Conservation (phyloP, 2,797 vertebrate genomes). For the Gymnoscopelus microlampas region DNA sequence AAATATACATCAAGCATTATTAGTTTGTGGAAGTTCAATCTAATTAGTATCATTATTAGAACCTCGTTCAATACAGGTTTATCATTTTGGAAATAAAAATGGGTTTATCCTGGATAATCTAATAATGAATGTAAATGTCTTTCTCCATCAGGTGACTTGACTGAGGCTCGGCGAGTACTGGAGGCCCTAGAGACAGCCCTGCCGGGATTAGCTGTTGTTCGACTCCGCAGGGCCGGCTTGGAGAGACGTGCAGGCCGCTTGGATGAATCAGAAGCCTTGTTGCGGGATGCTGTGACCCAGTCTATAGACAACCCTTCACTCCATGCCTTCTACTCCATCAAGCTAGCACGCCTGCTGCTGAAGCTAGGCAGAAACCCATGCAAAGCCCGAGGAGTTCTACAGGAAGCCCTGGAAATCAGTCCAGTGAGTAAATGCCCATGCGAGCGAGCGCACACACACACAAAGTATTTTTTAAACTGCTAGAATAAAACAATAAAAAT, state of each 20-base stretch:
- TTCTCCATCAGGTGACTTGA: slow-evolving; percentile 74
- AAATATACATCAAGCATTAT: too few species aligned
- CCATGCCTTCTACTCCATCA: slow-evolving; percentile 88
- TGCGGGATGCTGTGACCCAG: slow-evolving; percentile 80
- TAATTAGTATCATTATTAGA: too few species aligned
- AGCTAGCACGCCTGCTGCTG: slow-evolving; percentile 83
- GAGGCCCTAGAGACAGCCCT: slow-evolving; percentile 76
- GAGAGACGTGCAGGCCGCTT: slow-evolving; percentile 83
- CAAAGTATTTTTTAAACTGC: too few species aligned
- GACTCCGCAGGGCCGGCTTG: slow-evolving; percentile 82
- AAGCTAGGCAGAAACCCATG: slow-evolving; percentile 79
- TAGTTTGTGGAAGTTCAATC: too few species aligned
- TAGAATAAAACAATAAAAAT: too few species aligned
- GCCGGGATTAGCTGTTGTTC: slow-evolving; percentile 83
- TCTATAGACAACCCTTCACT: slow-evolving; percentile 81
- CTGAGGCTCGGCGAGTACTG: slow-evolving; percentile 81
- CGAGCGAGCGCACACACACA: too few species aligned
- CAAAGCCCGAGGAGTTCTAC: slow-evolving; percentile 80
- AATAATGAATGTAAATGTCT: too few species aligned
- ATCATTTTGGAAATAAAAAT: too few species aligned
- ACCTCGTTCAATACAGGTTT: too few species aligned
- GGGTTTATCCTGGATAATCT: too few species aligned
- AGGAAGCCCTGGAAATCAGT: slow-evolving; percentile 86
- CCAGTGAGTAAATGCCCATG: slow-evolving; percentile 74
- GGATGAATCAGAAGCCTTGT: slow-evolving; percentile 81